These are phyloP conservation scores for Silurus asotus DNA, from an alignment of 2,113 vertebrate genomes.

Conservation along the genomic window DNA sequence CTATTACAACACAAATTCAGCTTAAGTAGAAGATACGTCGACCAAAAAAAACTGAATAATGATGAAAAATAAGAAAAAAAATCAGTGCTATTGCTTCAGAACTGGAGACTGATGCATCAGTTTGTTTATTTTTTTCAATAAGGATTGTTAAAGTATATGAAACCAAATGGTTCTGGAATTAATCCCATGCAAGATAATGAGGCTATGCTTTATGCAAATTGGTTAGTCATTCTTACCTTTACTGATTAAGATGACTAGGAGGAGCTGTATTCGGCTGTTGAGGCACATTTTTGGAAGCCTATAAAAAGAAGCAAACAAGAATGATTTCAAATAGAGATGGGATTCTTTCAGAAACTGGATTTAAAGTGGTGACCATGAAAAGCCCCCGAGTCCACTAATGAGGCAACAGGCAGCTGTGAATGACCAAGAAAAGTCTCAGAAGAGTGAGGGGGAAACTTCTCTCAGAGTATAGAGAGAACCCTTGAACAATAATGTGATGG, in stretches of 20 bases:
- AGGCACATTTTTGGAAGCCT: slow-evolving; percentile 66
- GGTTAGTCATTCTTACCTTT: slow-evolving; percentile 64
- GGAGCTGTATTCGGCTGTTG: slow-evolving; percentile 41
- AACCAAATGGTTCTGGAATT: background rate
- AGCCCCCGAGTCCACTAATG: slow-evolving; percentile 7
- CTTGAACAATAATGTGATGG: background rate
- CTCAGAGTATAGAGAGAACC: background rate
- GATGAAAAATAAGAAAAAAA: background rate
- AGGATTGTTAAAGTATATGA: background rate
- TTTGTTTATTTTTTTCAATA: background rate
- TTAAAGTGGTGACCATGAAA: slow-evolving; percentile 27
- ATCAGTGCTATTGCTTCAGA: background rate
- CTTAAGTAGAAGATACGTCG: background rate
- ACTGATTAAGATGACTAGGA: slow-evolving; percentile 62
- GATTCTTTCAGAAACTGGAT: background rate
- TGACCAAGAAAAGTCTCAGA: background rate
- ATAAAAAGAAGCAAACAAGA: slow-evolving; percentile 55
- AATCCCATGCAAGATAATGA: background rate
- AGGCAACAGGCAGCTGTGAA: slow-evolving; percentile 24
- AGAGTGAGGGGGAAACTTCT: slow-evolving; percentile 1
- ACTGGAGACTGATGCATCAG: background rate
- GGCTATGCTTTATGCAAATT: background rate
- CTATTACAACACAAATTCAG: background rate
- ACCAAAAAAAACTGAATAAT: background rate
- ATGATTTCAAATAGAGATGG: slow-evolving; percentile 11